Base-by-base conservation (phyloP, 2,888 invertebrate species). In the Tenthredo scrophulariae region DNA sequence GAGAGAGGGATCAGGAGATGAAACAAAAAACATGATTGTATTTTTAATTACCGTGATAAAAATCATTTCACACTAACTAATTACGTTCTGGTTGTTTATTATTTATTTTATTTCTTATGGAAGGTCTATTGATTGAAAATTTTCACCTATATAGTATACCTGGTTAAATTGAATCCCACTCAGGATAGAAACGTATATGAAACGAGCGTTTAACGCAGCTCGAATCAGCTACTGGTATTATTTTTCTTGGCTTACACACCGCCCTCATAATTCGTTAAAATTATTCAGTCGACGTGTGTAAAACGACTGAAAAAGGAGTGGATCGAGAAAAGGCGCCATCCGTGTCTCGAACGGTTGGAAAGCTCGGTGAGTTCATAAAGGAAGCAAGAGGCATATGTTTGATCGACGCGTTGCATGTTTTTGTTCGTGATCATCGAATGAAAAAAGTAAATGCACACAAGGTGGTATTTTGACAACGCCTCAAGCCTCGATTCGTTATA, bases 381-480 rank as follows among this genome's bases (percentile, higher is more conserved):
- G 29, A 18, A 33, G 50, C 33, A 77, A 22, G 18, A 33, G 22
- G 77, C 77, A 77, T 77, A 18, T 77, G 77, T 54, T 54, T 77
- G 77, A 77, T 46, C 50, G 77, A 77, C 77, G 50, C 50, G 50
- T 77, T 77, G 77, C 77, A 33, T 77, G 46, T 77, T 77, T 77
- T 50, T 77, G 29, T 50, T 77, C 72, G 43, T 74, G 72, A 74
- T 43, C 72, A 43, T n/a, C n/a, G 40, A 74, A 74, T 74, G 43
- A 43, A n/a, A 74, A 43, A 43, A 43, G 43, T 22, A 43, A 43
- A 43, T 43, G 26, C 22, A 43, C 43, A 22, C 22, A 7, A 74
- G 40, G 22, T 43, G 40, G 74, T 74, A 40, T 74, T 74, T 74
- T 74, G 74, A 74, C 74, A 74, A 74, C 74, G 74, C 74, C 74